Evolutionary conservation across 1,140 invertebrate species (phyloP), one percentile per base, ranked within the genome.

Genomic region (Drosophila miranda): DNA sequence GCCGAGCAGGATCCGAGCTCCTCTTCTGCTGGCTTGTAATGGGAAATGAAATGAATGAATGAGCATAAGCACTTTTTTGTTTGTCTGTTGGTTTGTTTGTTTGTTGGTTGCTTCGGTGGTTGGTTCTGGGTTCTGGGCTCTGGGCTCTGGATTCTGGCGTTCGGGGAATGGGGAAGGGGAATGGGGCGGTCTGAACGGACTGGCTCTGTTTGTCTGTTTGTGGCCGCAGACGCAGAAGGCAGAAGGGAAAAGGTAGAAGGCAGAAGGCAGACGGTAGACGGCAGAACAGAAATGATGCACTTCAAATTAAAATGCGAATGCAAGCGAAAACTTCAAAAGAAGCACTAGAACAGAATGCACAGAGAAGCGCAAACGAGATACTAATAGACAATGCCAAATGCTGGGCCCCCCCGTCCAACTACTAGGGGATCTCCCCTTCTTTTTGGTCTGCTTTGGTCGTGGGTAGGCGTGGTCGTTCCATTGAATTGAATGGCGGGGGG

Each of bases 1-100:
- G 71, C 48, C 45, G 69, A 43, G 11, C 34, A 38, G 34, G 11
- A 38, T 13, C 34, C 34, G 53, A 75, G 69, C 60, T 75, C 43
- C 71, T 70, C 45, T 38, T 13, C 60, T 55, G 45, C 60, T 52
- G 45, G 62, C 63, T 52, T 87, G 82, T 87, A 87, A 87, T 87
- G 82, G 82, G 82, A 87, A 87, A 87, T 87, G 82, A 87, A 87
- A 87, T 87, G 82, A 87, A 87, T 87, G 82, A 87, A 87, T 87
- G 82, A 87, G 78, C 82, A 87, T 87, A 87, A 87, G 82, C 78
- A 87, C 82, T 88, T 87, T 75, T 87, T 87, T 86, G 79, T 84
- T 83, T 84, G 64, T 71, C 52, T 77, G 57, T 56, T 34, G 53
- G 55, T 66, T 38, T 68, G 53, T 64, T 57, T 60, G 76, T 56